These are phyloP conservation scores for Malacoraja senta DNA, from an alignment of 2,797 vertebrate species.

Conservation along the genomic window DNA sequence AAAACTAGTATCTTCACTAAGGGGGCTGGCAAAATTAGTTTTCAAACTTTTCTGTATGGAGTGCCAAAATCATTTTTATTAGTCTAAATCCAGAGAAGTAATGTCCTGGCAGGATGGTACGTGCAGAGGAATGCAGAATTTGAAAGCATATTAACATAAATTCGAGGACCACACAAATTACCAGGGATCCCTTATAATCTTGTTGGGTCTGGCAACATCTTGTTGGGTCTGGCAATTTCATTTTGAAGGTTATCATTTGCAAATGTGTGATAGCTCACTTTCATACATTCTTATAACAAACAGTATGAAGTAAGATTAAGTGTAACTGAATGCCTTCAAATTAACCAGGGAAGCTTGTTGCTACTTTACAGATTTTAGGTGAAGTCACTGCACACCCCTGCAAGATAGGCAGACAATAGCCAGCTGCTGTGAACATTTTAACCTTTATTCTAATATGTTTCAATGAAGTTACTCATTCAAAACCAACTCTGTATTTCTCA, in stretches of 20 bases:
- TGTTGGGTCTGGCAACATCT: neutral
- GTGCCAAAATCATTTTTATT: neutral
- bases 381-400: constrained; percentile 32
- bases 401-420: constrained; percentile 25
- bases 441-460: constrained; percentile 10
- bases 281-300: neutral
- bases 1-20: neutral
- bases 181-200: neutral
- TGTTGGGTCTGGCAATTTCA: neutral
- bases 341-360: neutral
- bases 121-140: neutral
- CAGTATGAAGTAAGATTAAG: neutral
- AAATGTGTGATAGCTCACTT: neutral
- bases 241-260: neutral
- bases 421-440: constrained; percentile 21
- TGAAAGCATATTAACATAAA: neutral
- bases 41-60: neutral
- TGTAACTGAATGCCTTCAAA: neutral
- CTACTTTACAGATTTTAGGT: neutral
- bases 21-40: neutral
- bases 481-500: neutral
- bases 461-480: constrained; percentile 24
- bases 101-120: neutral
- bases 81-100: neutral
- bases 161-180: neutral